phyloP scores from a whole-genome alignment of 2,113 vertebrate genomes.

The Oreotrochilus melanogaster region DNA sequence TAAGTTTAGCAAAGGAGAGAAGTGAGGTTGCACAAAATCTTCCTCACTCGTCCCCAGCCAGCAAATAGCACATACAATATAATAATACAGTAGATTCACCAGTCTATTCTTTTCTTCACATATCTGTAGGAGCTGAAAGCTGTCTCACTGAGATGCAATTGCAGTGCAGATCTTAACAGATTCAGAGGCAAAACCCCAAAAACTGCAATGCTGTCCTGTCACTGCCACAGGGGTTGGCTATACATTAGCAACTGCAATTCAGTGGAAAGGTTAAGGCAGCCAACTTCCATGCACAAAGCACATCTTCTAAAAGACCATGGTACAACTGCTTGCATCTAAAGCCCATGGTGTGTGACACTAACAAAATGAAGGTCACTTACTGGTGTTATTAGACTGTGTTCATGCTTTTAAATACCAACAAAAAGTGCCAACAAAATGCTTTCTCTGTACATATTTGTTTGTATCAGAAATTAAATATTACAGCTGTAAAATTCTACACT shows the following conservation, averaged over 20 bases:
- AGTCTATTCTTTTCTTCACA: neutral
- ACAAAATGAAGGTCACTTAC: conserved; percentile 27
- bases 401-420: conserved; percentile 12
- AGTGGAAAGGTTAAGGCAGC: neutral
- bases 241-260: neutral
- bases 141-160: neutral
- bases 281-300: neutral
- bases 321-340: neutral
- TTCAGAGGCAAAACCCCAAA: neutral
- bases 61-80: neutral
- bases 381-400: conserved; percentile 1
- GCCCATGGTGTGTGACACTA: too few species aligned
- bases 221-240: neutral
- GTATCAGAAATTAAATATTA: neutral
- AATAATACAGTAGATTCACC: neutral
- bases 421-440: neutral
- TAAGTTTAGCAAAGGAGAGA: neutral
- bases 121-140: neutral
- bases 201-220: neutral
- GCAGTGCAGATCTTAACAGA: neutral
- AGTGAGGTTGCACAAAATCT: neutral
- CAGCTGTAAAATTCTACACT: neutral
- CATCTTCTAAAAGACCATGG: neutral
- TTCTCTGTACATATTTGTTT: neutral
- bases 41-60: neutral